Evolutionary conservation across 2,797 vertebrate species (phyloP), one percentile per base, ranked within the genome.

Genomic region (Megaceryle alcyon): DNA sequence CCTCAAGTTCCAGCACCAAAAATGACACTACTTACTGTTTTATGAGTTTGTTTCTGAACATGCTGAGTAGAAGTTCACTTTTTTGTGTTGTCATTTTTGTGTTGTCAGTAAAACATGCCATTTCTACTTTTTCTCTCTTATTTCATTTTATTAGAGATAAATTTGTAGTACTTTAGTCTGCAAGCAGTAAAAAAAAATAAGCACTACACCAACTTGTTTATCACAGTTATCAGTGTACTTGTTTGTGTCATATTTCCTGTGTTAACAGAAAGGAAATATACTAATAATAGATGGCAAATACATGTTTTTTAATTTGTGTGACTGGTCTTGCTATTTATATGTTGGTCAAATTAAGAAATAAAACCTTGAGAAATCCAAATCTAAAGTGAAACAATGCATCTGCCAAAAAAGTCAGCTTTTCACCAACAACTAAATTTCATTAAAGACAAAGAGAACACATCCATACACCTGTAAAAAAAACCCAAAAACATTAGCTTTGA

Each of bases 241-340:
- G 96, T 97, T 96, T 97, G 94, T 88, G 93, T 96, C 96, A 94
- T 88, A 97, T 97, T 97, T 97, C 97, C 96, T 97, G 97, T 96
- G 95, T 75, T 96, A 97, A 88, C 94, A 97, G 96, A 96, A 97
- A 96, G 35, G 94, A 97, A 97, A 91, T 90, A 72, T 91, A 90
- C 95, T 96, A 97, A 94, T 96, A 97, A 96, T 94, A 97, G 92
- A 95, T 63, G 44, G 73, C 88, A 97, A 97, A 96, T 91, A 82
- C 73, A 93, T 91, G 95, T 75, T 85, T 95, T 96, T 83, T 61
- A 88, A 88, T 95, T 93, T 89, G 35, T 89, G 85, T 72, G 92
- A 71, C 76, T 71, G 71, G 64, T 41, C 64, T 96, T 94, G 35
- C 77, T 86, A 66, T 85, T 96, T 95, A 71, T 93, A 82, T 92